Percentiles rank a stretch among this genome's conserved stretches.
Conservation (phyloP, 2,113 vertebrate genomes). For the Amazona vittata region DNA sequence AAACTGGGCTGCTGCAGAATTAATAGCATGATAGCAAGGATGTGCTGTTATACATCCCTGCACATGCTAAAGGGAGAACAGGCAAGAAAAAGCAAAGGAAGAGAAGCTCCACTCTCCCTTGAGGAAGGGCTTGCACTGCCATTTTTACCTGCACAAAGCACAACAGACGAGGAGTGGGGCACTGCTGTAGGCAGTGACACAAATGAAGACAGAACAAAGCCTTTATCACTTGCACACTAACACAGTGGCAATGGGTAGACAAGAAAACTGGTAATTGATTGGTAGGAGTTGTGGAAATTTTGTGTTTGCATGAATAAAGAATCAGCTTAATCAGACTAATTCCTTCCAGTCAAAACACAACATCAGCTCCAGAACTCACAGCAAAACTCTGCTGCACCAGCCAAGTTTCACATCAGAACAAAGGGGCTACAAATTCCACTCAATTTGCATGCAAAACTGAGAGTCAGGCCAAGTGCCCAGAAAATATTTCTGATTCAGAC, state of each 20-base stretch:
- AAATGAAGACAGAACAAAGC: neutral
- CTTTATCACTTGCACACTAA: neutral
- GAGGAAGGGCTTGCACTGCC: neutral
- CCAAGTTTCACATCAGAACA: slow-evolving; percentile 53
- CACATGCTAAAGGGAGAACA: neutral
- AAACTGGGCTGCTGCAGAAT: neutral
- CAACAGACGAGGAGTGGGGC: neutral
- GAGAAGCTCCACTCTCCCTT: neutral
- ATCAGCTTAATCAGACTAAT: slow-evolving; percentile 59
- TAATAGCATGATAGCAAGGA: neutral
- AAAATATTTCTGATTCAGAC: slow-evolving; percentile 41
- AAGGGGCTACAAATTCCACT: slow-evolving; percentile 28
- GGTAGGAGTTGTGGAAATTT: slow-evolving; percentile 38
- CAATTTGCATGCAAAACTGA: slow-evolving; percentile 40
- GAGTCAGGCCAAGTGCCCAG: slow-evolving; percentile 41
- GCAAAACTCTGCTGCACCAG: slow-evolving; percentile 18
- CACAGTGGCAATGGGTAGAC: neutral
- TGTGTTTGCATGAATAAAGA: slow-evolving; percentile 58
- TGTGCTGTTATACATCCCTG: neutral
- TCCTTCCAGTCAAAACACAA: slow-evolving; percentile 61
- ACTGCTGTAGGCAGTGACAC: neutral
- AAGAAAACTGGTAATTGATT: slow-evolving; percentile 38
- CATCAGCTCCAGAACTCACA: slow-evolving; percentile 37
- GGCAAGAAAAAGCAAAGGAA: neutral
- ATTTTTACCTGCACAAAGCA: neutral